Percentiles rank a stretch among this genome's conserved stretches.
phyloP scores from a whole-genome alignment of 1,140 invertebrate species.

The Teleopsis dalmanni region DNA sequence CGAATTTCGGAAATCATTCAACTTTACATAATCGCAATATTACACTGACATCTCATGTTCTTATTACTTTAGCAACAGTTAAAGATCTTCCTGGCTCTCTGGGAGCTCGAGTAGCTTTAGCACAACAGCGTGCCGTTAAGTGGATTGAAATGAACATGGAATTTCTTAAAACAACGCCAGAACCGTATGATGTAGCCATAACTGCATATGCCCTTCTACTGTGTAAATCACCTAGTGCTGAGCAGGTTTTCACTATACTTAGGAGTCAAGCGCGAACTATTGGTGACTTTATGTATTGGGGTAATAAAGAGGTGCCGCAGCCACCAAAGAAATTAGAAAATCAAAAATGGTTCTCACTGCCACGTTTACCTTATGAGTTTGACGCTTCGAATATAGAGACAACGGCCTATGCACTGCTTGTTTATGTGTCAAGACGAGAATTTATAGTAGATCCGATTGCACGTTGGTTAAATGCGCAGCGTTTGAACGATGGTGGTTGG shows the following conservation, averaged over 20 bases:
- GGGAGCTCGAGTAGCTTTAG: conserved; percentile 61
- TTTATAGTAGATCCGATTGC: conserved; percentile 76
- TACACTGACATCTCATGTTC: conserved; percentile 79
- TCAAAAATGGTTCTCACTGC: conserved; percentile 82
- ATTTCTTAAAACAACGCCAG: conserved; percentile 58
- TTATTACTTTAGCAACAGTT: conserved; percentile 74
- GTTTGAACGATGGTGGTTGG: conserved; percentile 88
- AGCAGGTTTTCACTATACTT: conserved; percentile 72
- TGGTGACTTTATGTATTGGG: conserved; percentile 81
- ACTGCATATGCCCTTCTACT: conserved; percentile 79
- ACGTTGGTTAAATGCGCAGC: conserved; percentile 86
- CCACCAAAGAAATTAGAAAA: conserved; percentile 80
- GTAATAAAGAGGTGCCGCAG: conserved; percentile 63
- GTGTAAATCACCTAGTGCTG: conserved; percentile 69
- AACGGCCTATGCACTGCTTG: conserved; percentile 85
- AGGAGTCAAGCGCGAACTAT: conserved; percentile 54
- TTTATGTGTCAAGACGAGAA: conserved; percentile 77
- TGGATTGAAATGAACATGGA: conserved; percentile 83
- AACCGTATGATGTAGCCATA: conserved; percentile 78
- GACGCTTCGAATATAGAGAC: conserved; percentile 89
- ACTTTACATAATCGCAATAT: conserved; percentile 64
- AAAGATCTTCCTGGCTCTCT: conserved; percentile 73
- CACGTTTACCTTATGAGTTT: conserved; percentile 76
- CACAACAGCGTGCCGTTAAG: conserved; percentile 59
- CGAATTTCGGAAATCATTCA: conserved; percentile 46